A percentile compares a stretch with the other conserved stretches of the same genome.
Evolutionary conservation across 2,797 vertebrate species (phyloP).

Genomic region (Cuniculus paca): DNA sequence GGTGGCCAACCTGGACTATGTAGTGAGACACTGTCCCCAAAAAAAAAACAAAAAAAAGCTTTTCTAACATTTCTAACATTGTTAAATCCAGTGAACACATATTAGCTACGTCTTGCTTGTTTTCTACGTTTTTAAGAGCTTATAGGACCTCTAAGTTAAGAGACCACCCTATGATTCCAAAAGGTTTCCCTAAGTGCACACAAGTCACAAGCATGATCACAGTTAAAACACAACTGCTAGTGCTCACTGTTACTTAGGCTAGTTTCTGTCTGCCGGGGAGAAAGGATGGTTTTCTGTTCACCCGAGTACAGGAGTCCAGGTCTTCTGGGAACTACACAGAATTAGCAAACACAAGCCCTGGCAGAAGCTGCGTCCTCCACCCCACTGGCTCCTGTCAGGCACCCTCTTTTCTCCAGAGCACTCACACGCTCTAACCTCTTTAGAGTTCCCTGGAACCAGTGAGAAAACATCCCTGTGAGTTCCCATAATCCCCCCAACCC

Average conservation of each 20-base stretch:
- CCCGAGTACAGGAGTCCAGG: neutral
- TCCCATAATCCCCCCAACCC: neutral
- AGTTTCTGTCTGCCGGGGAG: neutral
- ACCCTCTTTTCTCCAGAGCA: neutral
- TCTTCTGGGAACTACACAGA: slow-evolving; percentile 13
- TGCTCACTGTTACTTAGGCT: neutral
- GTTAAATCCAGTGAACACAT: slow-evolving; percentile 15
- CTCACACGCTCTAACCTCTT: neutral
- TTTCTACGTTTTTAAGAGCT: neutral
- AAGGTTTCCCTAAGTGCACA: slow-evolving; percentile 19
- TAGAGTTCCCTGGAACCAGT: neutral
- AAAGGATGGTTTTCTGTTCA: neutral
- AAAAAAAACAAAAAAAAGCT: neutral
- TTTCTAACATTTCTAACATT: slow-evolving; percentile 45
- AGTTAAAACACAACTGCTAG: neutral
- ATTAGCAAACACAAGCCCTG: slow-evolving; percentile 26
- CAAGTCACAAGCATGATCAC: slow-evolving; percentile 39
- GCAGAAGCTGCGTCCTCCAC: neutral
- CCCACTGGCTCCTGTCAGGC: neutral
- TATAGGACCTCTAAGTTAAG: neutral
- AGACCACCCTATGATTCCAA: neutral
- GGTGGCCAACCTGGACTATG: neutral
- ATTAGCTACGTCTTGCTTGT: slow-evolving; percentile 7
- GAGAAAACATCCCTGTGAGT: neutral
- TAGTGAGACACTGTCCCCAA: neutral